phyloP scores from a whole-genome alignment of 2,888 invertebrate genomes.

The Coecobrya sp. region DNA sequence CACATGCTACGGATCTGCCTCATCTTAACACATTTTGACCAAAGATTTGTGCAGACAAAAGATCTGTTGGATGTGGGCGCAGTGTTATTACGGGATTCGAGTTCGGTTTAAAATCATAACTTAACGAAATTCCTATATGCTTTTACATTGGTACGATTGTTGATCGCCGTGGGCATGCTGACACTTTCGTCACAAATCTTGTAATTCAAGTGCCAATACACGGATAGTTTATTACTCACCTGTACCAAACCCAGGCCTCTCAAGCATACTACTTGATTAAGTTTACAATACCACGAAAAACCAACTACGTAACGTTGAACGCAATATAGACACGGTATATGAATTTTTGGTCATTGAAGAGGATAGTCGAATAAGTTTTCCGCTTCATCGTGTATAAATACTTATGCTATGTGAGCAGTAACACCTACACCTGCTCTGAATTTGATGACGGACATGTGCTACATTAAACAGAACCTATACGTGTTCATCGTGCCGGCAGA shows the following conservation, averaged over 20 bases:
- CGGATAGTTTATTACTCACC: conserved; percentile 41
- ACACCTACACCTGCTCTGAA: conserved; percentile 14
- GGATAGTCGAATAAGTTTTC: not conserved
- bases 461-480: conserved; percentile 13
- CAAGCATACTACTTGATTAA: not conserved
- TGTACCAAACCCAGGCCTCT: not conserved
- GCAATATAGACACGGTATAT: not conserved
- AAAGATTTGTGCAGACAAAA: not conserved
- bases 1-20: not conserved
- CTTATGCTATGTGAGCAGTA: not conserved
- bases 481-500: not conserved
- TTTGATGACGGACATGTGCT: conserved; percentile 35
- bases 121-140: not conserved
- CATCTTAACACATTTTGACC: not conserved
- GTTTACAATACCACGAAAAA: not conserved
- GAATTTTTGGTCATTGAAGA: not conserved
- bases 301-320: not conserved
- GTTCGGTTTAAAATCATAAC: not conserved
- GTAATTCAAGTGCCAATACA: conserved; percentile 52
- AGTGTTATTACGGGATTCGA: conserved; percentile 29
- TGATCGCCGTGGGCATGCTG: conserved; percentile 38
- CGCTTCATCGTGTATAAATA: conserved; percentile 27
- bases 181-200: conserved; percentile 46
- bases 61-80: not conserved
- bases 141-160: not conserved